Evolutionary conservation across 2,888 invertebrate genomes (phyloP), one percentile per base, ranked within the genome.

Genomic region (Drosophila falleni): DNA sequence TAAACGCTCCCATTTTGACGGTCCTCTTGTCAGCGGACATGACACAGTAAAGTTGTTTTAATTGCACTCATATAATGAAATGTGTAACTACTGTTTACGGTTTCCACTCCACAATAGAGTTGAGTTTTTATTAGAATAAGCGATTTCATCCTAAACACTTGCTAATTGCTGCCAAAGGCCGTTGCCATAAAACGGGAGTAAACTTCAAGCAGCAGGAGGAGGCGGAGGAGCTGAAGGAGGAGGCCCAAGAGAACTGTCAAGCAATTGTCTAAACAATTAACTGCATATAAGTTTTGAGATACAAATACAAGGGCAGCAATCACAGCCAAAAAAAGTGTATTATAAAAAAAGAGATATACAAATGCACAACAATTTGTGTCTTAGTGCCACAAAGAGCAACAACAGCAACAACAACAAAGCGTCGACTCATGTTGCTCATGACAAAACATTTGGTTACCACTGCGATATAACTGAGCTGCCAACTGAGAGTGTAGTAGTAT

Each of bases 41-140:
- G 86, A 87, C 86, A 55, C 61, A 67, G 70, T 70, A 64, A 65
- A 75, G 64, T 74, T 72, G 58, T 71, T 82, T 82, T 77, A 79
- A 85, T 84, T 81, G 72, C 87, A 78, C 69, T 75, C 51, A 37
- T 35, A 66, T 71, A 74, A 79, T 74, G 80, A 75, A 72, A 71
- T 74, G 39, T 65, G 65, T 68, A 71, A 46, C 42, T 65, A 26
- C 54, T 62, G 35, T 64, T 75, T 55, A 72, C 60, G 49, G 42
- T 47, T 35, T 53, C 47, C 63, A 68, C 31, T 67, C 65, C 50
- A 68, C 51, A 54, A 37, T 39, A 42, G 50, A 47, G 49, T 47
- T 41, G 49, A 16, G 35, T 61, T 62, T 62, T 62, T 59, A 47
- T 56, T 69, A 83, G 85, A 85, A 77, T 71, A 19, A 70, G 59